Percentiles rank a stretch among this genome's conserved stretches.
phyloP scores from a whole-genome alignment of 2,113 vertebrate genomes.

The Halichoerus grypus region DNA sequence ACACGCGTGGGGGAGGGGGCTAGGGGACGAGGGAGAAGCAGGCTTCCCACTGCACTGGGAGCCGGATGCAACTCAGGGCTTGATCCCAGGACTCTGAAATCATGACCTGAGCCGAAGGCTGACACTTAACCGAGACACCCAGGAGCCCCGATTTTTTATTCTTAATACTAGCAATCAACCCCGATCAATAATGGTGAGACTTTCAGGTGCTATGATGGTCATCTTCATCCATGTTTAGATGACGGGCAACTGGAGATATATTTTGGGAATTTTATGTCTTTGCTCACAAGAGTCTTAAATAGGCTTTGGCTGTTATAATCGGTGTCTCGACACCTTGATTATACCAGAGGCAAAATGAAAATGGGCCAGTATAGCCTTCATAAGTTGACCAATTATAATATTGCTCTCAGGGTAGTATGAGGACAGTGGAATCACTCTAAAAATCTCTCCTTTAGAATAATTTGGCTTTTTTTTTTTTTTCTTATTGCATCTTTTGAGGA shows the following conservation, averaged over 20 bases:
- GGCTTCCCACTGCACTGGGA: no score
- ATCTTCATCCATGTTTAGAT: not conserved
- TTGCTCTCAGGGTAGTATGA: slow-evolving; percentile 7
- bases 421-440: not conserved
- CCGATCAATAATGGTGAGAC: not conserved
- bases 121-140: no score
- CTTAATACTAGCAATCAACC: not conserved
- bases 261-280: not conserved
- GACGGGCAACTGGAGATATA: not conserved
- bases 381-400: not conserved
- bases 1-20: no score
- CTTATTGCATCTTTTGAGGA: slow-evolving; percentile 24
- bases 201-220: not conserved
- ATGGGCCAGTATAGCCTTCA: not conserved
- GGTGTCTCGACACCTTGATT: not conserved
- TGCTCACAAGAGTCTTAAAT: not conserved
- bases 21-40: no score
- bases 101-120: no score
- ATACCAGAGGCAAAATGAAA: slow-evolving; percentile 1
- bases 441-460: not conserved
- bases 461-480: slow-evolving; percentile 27
- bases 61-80: no score
- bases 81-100: no score
- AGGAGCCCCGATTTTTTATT: not conserved
- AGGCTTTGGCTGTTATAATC: not conserved